Evolutionary conservation across 2,113 vertebrate species (phyloP).

Genomic region (Oreamnos americanus): DNA sequence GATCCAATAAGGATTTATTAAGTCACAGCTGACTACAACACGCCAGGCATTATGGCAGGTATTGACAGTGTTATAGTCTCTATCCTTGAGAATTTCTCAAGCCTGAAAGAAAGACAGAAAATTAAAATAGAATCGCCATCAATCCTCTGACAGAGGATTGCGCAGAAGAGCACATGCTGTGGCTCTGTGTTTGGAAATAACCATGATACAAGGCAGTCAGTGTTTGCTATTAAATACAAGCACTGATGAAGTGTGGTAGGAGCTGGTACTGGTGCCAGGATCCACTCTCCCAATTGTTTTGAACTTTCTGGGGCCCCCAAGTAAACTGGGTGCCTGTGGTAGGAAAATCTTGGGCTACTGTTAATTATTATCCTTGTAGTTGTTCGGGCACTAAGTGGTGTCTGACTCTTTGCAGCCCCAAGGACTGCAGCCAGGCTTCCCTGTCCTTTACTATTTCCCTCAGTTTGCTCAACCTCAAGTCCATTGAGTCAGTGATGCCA

Average conservation of each 20-base stretch:
- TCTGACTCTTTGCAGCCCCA: background rate
- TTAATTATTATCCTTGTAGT: background rate
- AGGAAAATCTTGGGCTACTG: background rate
- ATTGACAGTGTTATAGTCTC: background rate
- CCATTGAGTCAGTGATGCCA: background rate
- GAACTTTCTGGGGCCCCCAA: background rate
- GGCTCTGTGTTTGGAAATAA: background rate
- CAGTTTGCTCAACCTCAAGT: background rate
- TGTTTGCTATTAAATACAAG: background rate
- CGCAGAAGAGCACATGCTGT: background rate
- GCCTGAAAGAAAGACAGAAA: background rate
- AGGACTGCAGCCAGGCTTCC: background rate
- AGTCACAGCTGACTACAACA: background rate
- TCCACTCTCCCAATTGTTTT: background rate
- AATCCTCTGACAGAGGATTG: background rate
- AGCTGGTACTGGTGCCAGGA: background rate
- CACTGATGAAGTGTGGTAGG: background rate
- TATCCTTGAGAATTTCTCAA: background rate
- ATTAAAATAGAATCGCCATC: background rate
- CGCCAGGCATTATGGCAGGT: background rate
- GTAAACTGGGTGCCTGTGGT: background rate
- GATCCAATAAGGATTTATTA: background rate
- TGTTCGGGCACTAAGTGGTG: background rate
- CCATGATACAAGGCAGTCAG: background rate
- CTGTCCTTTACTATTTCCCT: background rate